phyloP scores from a whole-genome alignment of 1,140 invertebrate genomes.

The Zaprionus taronus region DNA sequence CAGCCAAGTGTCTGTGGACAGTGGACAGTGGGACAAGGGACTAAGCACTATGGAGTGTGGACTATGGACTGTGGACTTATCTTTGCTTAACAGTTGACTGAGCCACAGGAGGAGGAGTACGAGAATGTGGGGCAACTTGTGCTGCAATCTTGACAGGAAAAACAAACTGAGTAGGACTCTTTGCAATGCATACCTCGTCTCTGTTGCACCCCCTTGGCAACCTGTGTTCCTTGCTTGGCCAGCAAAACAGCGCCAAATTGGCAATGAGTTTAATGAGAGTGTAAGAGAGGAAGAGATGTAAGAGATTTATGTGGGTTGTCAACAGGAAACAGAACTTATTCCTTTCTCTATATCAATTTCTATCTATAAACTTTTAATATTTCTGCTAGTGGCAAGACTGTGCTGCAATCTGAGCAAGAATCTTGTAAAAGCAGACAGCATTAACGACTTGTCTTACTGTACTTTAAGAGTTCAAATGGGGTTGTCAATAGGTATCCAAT shows the following conservation, averaged over 20 bases:
- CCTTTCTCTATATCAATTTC: too few species aligned
- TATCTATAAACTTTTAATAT: too few species aligned
- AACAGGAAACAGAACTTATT: not conserved
- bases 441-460: too few species aligned
- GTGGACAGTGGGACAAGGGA: not conserved
- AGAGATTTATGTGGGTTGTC: not conserved
- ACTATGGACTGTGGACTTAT: slow-evolving; percentile 44
- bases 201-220: not conserved
- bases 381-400: too few species aligned
- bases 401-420: too few species aligned
- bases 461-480: too few species aligned
- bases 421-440: too few species aligned
- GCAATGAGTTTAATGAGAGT: not conserved
- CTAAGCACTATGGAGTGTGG: too few species aligned
- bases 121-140: not conserved
- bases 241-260: not conserved
- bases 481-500: too few species aligned
- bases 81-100: slow-evolving; percentile 58
- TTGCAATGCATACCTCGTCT: not conserved
- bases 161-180: not conserved
- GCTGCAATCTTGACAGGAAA: not conserved
- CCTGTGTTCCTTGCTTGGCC: not conserved
- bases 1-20: not conserved
- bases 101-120: not conserved
- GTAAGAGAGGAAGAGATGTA: too few species aligned